These are phyloP conservation scores for Formica aserva DNA, from an alignment of 2,888 invertebrate species.

Conservation along the genomic window DNA sequence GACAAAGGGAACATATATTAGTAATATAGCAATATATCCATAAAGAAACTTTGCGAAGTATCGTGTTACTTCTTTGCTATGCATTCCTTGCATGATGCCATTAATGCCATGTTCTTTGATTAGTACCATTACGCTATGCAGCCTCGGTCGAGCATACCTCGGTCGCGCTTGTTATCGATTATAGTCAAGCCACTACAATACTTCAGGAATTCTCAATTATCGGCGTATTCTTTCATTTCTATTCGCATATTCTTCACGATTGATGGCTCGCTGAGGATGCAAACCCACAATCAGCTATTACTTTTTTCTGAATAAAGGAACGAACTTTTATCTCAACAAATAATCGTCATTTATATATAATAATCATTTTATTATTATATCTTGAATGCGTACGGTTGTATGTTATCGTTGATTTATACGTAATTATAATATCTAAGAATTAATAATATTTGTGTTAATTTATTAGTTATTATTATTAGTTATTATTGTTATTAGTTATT, in stretches of 20 bases:
- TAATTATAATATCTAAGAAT: not conserved
- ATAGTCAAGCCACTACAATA: not conserved
- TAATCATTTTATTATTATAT: conserved; percentile 18
- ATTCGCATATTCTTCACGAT: not conserved
- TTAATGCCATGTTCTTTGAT: not conserved
- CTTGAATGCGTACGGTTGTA: not conserved
- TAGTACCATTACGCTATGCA: not conserved
- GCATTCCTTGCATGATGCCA: not conserved
- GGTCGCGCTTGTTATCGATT: not conserved
- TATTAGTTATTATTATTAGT: not conserved
- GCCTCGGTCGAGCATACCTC: not conserved
- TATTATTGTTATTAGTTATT: not conserved
- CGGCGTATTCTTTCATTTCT: not conserved
- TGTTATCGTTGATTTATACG: not conserved
- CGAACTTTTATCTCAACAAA: not conserved
- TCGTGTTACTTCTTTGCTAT: not conserved
- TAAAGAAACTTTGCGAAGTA: not conserved
- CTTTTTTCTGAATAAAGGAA: not conserved
- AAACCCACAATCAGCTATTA: not conserved
- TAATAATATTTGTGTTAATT: not conserved
- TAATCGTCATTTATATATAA: conserved; percentile 1
- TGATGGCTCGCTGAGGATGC: not conserved
- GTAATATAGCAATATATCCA: not conserved
- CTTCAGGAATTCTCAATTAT: conserved; percentile 37
- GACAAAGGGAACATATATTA: not conserved